phyloP scores from a whole-genome alignment of 2,797 vertebrate species.

The Karalla daura region DNA sequence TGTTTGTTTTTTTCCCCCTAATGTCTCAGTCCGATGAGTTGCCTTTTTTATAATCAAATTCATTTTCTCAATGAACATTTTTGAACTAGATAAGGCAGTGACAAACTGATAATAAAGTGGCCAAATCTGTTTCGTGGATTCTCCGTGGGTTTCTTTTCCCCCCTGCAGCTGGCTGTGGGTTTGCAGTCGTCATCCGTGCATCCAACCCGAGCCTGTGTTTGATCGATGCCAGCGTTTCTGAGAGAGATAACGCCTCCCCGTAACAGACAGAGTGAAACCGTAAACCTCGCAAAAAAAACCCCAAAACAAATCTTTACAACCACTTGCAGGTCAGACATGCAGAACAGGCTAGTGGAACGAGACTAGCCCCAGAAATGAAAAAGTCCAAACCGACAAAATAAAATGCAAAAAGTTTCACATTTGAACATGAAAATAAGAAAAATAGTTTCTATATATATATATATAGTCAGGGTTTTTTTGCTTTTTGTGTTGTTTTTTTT shows the following conservation, averaged over 20 bases:
- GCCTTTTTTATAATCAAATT: slow-evolving; percentile 22
- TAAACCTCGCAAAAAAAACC: too few species aligned
- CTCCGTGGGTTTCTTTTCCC: slow-evolving; percentile 19
- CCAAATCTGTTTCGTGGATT: slow-evolving; percentile 46
- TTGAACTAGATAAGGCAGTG: slow-evolving; percentile 51
- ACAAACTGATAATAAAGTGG: slow-evolving; percentile 40
- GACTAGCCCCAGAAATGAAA: slow-evolving; percentile 72
- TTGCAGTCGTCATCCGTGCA: slow-evolving; percentile 36
- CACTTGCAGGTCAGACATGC: slow-evolving; percentile 89
- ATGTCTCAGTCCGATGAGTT: slow-evolving; percentile 18
- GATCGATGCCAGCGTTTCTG: slow-evolving; percentile 47
- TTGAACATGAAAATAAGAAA: slow-evolving; percentile 83
- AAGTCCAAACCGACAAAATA: slow-evolving; percentile 61
- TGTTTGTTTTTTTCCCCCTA: not conserved
- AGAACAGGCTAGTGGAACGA: slow-evolving; percentile 82
- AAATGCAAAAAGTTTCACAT: slow-evolving; percentile 81
- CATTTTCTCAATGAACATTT: slow-evolving; percentile 26
- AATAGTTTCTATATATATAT: slow-evolving; percentile 75
- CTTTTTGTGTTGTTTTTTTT: too few species aligned
- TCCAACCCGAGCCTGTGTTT: slow-evolving; percentile 44
- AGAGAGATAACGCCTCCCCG: slow-evolving; percentile 57
- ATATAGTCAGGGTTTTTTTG: slow-evolving; percentile 61
- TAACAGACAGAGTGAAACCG: slow-evolving; percentile 58
- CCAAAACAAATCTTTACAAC: slow-evolving; percentile 79
- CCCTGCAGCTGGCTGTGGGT: slow-evolving; percentile 48